A percentile compares a stretch with the other conserved stretches of the same genome.
Evolutionary conservation across 2,888 invertebrate genomes (phyloP).

Genomic region (Acrobasis repandana): DNA sequence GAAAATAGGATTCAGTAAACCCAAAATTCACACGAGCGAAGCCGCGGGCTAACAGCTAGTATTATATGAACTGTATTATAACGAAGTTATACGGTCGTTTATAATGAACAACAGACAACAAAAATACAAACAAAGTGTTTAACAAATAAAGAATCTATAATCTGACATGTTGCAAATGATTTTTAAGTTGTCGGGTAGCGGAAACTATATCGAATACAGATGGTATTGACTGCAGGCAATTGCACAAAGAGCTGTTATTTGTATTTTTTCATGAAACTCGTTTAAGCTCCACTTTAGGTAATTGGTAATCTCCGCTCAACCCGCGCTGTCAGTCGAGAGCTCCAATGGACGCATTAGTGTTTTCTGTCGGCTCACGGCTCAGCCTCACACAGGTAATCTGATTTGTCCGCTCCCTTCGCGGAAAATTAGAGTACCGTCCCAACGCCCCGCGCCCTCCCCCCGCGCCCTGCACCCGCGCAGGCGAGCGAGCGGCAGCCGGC

Average conservation of each 20-base stretch:
- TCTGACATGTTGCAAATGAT: too few species aligned
- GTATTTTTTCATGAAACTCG: neutral
- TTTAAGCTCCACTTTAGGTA: neutral
- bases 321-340: neutral
- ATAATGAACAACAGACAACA: too few species aligned
- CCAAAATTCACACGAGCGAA: too few species aligned
- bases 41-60: too few species aligned
- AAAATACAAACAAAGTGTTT: too few species aligned
- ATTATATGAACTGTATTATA: too few species aligned
- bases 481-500: neutral
- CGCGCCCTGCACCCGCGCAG: neutral
- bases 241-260: neutral
- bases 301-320: neutral
- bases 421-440: neutral
- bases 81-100: too few species aligned
- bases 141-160: too few species aligned
- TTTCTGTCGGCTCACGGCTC: slow-evolving; percentile 1
- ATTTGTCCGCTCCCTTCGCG: neutral
- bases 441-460: neutral
- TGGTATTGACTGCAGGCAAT: too few species aligned
- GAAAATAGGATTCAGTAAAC: too few species aligned
- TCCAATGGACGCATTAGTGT: neutral
- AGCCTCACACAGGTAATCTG: neutral
- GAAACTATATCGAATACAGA: too few species aligned
- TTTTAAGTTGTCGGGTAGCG: too few species aligned